Conservation (phyloP, 2,888 invertebrate genomes). For the Cremastinae sp. region DNA sequence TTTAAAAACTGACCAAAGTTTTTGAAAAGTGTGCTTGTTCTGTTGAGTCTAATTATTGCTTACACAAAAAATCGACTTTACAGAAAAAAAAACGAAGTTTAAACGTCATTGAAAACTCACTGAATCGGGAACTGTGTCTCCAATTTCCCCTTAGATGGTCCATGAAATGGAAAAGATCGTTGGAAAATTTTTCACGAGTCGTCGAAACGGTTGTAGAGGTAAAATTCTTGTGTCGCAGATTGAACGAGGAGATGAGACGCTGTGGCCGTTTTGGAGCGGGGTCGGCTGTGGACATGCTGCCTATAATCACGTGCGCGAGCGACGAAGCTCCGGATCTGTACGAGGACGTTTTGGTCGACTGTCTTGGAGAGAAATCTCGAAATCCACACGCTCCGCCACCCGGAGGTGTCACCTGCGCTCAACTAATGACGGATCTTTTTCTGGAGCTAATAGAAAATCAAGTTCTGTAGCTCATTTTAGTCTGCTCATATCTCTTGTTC, state of each 20-base stretch:
- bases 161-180: no score
- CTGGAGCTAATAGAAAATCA: conserved; percentile 85
- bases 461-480: conserved; percentile 80
- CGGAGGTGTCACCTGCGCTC: conserved; percentile 83
- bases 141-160: no score
- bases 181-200: no score
- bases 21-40: no score
- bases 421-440: conserved; percentile 87
- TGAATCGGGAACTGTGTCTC: no score
- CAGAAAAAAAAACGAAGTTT: no score
- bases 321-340: conserved; percentile 88
- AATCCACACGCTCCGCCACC: conserved; percentile 81
- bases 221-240: conserved; percentile 77
- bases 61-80: no score
- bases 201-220: no score
- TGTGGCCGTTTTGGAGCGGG: conserved; percentile 87
- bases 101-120: no score
- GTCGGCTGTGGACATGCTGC: conserved; percentile 87
- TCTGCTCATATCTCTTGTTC: neutral
- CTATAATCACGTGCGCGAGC: conserved; percentile 87
- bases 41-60: no score
- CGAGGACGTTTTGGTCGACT: conserved; percentile 69
- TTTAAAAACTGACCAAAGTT: no score
- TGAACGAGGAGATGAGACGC: conserved; percentile 84
- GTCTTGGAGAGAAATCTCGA: conserved; percentile 73